Evolutionary conservation across 2,888 invertebrate species (phyloP).

Genomic region (Acanthosepion pharaonis): DNA sequence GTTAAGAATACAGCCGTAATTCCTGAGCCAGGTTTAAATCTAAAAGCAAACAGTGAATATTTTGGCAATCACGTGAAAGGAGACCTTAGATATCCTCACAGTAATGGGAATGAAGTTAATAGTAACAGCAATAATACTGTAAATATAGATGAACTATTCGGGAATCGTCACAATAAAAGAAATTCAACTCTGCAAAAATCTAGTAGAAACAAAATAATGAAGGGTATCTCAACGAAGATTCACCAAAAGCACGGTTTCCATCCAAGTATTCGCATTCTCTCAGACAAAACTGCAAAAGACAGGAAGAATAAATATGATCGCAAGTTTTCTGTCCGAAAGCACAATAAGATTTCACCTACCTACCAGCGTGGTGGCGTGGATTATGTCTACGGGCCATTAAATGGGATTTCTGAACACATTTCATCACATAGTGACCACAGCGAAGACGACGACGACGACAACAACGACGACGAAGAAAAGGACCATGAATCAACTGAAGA

Average conservation of each 20-base stretch:
- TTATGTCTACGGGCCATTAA: neutral
- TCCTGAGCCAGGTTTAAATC: neutral
- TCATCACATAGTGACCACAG: neutral
- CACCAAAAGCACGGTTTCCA: neutral
- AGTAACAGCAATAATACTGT: neutral
- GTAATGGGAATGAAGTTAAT: neutral
- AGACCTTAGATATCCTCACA: neutral
- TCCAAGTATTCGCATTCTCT: neutral
- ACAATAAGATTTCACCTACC: neutral
- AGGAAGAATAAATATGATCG: neutral
- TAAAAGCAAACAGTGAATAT: neutral
- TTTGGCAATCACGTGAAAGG: slow-evolving; percentile 36
- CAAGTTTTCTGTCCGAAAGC: neutral
- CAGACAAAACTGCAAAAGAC: neutral
- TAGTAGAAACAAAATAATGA: neutral
- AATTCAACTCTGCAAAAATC: neutral
- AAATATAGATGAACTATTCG: neutral
- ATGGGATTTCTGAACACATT: neutral
- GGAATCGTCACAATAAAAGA: neutral
- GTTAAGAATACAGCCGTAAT: neutral
- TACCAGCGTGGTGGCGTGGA: neutral
- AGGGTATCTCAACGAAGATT: neutral
- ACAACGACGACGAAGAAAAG: neutral
- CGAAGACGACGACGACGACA: neutral
- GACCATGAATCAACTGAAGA: neutral